Evolutionary conservation across 1,140 invertebrate genomes (phyloP), one percentile per base, ranked within the genome.

Genomic region (Drosophila persimilis): DNA sequence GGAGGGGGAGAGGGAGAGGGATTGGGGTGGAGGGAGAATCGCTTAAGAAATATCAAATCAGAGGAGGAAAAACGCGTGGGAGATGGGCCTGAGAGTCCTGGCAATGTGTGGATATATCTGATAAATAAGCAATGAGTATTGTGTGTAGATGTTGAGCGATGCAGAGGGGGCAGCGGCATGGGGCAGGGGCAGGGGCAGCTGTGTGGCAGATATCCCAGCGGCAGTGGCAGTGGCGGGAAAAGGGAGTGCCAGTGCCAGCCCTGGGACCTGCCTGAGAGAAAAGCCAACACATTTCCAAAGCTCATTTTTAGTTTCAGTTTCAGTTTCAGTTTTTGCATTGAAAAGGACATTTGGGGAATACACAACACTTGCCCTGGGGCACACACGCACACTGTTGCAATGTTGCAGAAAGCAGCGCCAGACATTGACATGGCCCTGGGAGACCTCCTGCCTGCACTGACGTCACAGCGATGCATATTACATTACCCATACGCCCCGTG

Each of bases 51-150:
- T 43, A 69, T 56, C 65, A 69, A 69, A 67, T 69, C 65, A 69
- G 43, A 22, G 47, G n/a, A 20, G 50, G 29, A 13, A 13, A 24
- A 29, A 31, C 43, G 58, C 15, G 43, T 26, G 13, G 26, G 3
- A 2, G 0, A 11, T n/a, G 24, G 22, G 48, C 51, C 20, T 59
- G 46, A 29, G 26, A 26, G 24, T 26, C 46, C 44, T 45, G 71
- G 62, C 62, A 72, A 76, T 65, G 78, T 78, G 81, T 78, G 77
- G 65, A 88, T 78, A 81, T 78, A 83, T 88, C 81, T 88, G 81
- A 88, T 88, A 88, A 88, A 86, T 86, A 86, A 88, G 84, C 81
- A 86, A 86, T 86, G 81, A 69, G 60, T 52, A n/a, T 69, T 69
- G 57, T 45, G 57, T 45, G 56, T 41, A 75, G 54, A 39, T 13